Evolutionary conservation across 2,888 invertebrate genomes (phyloP).

Genomic region (Drosophila mulleri): DNA sequence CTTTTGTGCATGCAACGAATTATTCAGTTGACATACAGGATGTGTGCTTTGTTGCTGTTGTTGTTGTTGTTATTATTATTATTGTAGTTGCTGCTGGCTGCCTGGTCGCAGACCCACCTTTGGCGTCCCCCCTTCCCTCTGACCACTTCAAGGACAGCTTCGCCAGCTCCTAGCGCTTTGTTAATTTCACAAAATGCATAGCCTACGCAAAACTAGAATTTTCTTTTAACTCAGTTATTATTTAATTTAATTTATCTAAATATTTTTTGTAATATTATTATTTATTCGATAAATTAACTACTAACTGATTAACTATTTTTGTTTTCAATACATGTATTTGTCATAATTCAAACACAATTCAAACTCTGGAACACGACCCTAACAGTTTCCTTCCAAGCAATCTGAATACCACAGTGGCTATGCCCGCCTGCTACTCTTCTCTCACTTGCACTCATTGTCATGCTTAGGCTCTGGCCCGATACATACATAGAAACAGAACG

Average conservation of each 20-base stretch:
- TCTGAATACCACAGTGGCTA: no score
- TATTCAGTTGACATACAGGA: constrained; percentile 81
- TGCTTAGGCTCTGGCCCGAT: background rate
- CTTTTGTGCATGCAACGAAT: constrained; percentile 81
- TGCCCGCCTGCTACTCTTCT: background rate
- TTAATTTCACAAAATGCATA: constrained; percentile 38
- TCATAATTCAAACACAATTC: background rate
- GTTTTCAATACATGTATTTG: background rate
- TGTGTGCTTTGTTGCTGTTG: constrained; percentile 77
- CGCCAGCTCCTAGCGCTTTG: constrained; percentile 2
- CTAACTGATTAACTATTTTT: background rate
- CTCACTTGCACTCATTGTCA: background rate
- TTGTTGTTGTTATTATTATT: constrained; percentile 51
- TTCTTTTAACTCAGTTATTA: background rate
- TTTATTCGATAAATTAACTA: no score
- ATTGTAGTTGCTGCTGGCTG: constrained; percentile 29
- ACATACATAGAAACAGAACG: background rate
- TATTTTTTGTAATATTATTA: no score
- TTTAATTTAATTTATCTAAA: no score
- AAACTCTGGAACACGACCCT: background rate
- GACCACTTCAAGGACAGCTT: constrained; percentile 39
- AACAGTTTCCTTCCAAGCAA: accelerated
- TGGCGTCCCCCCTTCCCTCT: background rate
- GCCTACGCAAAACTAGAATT: constrained; percentile 16
- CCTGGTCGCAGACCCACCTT: constrained; percentile 1